Conservation (phyloP, 2,113 vertebrate genomes). For the Odocoileus virginianus region DNA sequence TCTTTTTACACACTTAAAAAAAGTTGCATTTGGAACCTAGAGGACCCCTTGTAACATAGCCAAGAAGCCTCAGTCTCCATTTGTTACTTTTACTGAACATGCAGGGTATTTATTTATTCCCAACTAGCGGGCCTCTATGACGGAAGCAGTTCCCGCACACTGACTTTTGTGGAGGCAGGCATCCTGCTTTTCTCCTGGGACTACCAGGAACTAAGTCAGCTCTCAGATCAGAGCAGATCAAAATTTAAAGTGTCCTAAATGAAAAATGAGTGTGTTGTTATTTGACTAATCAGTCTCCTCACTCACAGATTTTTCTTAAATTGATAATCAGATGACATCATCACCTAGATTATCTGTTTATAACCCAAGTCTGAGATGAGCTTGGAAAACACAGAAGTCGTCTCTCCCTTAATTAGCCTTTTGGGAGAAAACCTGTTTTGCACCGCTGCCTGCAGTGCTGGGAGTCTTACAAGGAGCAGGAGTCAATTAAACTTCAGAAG, state of each 20-base stretch:
- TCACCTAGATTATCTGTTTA: constrained; percentile 25
- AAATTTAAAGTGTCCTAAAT: background rate
- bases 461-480: constrained; percentile 1
- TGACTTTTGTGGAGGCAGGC: background rate
- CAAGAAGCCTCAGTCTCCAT: background rate
- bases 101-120: background rate
- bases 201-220: background rate
- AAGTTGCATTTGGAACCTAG: background rate
- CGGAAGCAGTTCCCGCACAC: background rate
- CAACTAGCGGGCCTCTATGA: background rate
- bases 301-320: constrained; percentile 29
- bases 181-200: background rate
- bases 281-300: background rate
- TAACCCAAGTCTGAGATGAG: constrained; percentile 33
- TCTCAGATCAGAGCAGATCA: background rate
- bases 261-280: background rate
- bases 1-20: background rate
- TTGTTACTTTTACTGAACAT: background rate
- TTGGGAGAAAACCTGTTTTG: constrained; percentile 66
- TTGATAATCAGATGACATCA: background rate
- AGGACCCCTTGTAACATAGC: background rate
- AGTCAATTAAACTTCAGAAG: background rate
- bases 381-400: constrained; percentile 41
- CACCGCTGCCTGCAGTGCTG: constrained; percentile 35
- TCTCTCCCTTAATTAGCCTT: constrained; percentile 70